Conservation (phyloP, 37 sponge, comb jelly and placozoan genomes). For the Chondrilla cf. caribensis region DNA sequence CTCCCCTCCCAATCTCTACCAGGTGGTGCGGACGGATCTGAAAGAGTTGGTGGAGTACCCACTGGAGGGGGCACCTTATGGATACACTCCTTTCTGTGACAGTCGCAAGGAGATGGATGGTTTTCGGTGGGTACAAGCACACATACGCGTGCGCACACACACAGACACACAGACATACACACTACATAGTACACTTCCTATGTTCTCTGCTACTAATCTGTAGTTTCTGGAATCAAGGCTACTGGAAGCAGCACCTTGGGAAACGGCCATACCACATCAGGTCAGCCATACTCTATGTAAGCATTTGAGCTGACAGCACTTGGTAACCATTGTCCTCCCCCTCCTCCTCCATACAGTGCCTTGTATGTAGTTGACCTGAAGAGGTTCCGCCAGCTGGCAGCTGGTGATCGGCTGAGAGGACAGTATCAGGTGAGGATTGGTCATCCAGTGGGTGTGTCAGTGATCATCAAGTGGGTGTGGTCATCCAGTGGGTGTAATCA, state of each 20-base stretch:
- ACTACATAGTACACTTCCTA: background rate
- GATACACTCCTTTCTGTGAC: conserved; percentile 97
- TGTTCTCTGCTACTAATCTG: background rate
- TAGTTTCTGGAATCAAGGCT: conserved; percentile 96
- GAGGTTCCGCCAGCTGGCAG: conserved; percentile 84
- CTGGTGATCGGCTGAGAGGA: conserved; percentile 91
- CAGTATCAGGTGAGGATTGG: conserved; percentile 81
- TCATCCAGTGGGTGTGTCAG: too few species aligned
- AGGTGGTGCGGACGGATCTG: conserved; percentile 92
- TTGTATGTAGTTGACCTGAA: conserved; percentile 90
- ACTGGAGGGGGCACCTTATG: conserved; percentile 94
- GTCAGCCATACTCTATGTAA: too few species aligned
- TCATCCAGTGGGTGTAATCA: too few species aligned
- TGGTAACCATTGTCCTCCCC: background rate
- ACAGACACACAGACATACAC: background rate
- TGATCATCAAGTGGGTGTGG: too few species aligned
- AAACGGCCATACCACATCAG: conserved; percentile 89
- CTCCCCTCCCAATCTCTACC: background rate
- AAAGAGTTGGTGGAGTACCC: conserved; percentile 84
- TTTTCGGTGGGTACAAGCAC: conserved; percentile 63
- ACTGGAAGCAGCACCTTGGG: conserved; percentile 90
- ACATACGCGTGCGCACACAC: background rate
- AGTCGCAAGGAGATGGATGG: conserved; percentile 91
- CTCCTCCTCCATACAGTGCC: conserved; percentile 49
- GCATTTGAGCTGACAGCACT: too few species aligned